Conservation (phyloP, 2,797 vertebrate genomes). For the Nasua narica region DNA sequence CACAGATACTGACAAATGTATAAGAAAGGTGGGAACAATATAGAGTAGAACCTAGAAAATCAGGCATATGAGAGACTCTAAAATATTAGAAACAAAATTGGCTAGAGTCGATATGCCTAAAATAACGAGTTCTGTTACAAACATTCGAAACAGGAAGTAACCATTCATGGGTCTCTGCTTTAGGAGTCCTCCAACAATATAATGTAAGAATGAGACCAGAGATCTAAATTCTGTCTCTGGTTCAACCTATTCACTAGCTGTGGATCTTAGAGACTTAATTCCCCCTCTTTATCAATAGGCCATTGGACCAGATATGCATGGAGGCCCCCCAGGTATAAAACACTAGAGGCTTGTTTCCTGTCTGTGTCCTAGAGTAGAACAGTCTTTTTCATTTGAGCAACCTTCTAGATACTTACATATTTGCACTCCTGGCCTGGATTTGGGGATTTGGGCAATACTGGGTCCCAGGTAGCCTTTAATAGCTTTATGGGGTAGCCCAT, state of each 20-base stretch:
- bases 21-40: background rate
- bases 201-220: background rate
- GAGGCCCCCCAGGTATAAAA: background rate
- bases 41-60: background rate
- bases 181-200: background rate
- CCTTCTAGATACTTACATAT: background rate
- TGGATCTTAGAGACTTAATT: background rate
- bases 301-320: background rate
- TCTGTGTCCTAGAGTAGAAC: background rate
- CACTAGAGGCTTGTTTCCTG: background rate
- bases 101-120: background rate
- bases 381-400: background rate
- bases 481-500: background rate
- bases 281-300: background rate
- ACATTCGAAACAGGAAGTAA: background rate
- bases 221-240: background rate
- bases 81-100: background rate
- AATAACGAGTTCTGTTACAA: background rate
- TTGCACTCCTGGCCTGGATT: background rate
- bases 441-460: background rate
- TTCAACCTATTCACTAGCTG: background rate
- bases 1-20: background rate
- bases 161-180: background rate
- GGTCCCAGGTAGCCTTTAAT: background rate
- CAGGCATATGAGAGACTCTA: background rate